Evolutionary conservation across 2,888 invertebrate species (phyloP).

Genomic region (Dicyrtoma fusca): DNA sequence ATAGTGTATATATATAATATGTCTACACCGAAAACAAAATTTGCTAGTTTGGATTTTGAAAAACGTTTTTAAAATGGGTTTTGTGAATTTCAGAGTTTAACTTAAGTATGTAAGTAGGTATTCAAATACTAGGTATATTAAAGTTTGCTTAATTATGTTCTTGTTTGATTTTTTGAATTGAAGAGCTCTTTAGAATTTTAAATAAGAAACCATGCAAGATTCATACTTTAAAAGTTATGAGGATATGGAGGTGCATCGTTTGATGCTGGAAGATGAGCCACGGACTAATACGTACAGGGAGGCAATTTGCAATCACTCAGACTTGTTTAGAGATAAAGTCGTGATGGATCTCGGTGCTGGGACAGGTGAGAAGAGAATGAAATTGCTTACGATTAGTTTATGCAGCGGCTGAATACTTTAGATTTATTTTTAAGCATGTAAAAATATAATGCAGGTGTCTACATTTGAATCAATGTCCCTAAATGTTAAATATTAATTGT

Average conservation of each 20-base stretch:
- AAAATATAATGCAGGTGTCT: background rate
- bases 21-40: too few relatives aligned
- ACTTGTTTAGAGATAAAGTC: slow-evolving; percentile 74
- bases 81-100: too few relatives aligned
- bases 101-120: too few relatives aligned
- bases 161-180: background rate
- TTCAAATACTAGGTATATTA: too few relatives aligned
- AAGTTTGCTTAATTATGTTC: background rate
- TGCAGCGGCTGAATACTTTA: too few relatives aligned
- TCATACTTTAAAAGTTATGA: slow-evolving; percentile 74
- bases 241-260: slow-evolving; percentile 74
- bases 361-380: slow-evolving; percentile 65
- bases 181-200: too few relatives aligned
- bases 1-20: too few relatives aligned
- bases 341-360: slow-evolving; percentile 87
- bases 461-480: too few relatives aligned
- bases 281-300: slow-evolving; percentile 78
- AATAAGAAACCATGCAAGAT: slow-evolving; percentile 51
- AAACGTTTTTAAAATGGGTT: too few relatives aligned
- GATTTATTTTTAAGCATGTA: background rate
- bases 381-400: background rate
- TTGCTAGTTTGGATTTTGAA: too few relatives aligned
- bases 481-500: background rate
- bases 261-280: slow-evolving; percentile 77
- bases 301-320: slow-evolving; percentile 70